Base-by-base conservation (phyloP, 2,113 vertebrate genomes). In the Calyptomena viridis region DNA sequence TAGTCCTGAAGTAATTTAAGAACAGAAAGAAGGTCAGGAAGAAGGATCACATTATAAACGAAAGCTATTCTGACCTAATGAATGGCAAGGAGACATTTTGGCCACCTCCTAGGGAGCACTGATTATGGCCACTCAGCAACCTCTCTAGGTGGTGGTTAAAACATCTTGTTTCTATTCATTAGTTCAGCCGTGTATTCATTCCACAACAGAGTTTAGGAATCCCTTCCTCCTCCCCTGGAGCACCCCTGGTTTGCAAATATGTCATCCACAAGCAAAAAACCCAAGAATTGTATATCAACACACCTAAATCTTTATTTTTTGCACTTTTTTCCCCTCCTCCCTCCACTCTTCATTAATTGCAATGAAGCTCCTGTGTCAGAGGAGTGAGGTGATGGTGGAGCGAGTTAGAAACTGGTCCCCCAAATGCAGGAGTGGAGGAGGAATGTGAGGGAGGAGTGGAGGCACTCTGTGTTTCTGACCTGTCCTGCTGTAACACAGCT, bases 41-140 rank as follows among this genome's bases (percentile, higher is more conserved):
- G 90, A 95, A 85, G 92, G 96, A 95, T 94, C 94, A 91, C 93
- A 87, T 96, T 97, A 94, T 97, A 95, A 97, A 89, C 3, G 1
- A 95, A 93, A 95, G 92, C 97, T 85, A 93, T 96, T 96, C 89
- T 91, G 96, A 93, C 90, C 95, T 96, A 95, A 92, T 95, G 96
- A 97, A 97, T 97, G 94, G 95, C 72, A 87, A 94, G 92, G 97
- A 97, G 97, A 97, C 96, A 94, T 97, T 96, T 94, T 93, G 97
- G 93, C 97, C 97, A 96, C 95, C 95, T 96, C 97, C 97, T 95
- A 95, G 90, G 93, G 96, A 94, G 96, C 87, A 37, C 68, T 96
- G 93, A 94, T 96, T 95, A 91, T 75, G 94, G 95, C 82, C 93
- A 95, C 94, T 96, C 93, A 94, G 94, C 93, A 87, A 53, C 91